phyloP scores from a whole-genome alignment of 2,888 invertebrate genomes.

The Byasa hedistus region DNA sequence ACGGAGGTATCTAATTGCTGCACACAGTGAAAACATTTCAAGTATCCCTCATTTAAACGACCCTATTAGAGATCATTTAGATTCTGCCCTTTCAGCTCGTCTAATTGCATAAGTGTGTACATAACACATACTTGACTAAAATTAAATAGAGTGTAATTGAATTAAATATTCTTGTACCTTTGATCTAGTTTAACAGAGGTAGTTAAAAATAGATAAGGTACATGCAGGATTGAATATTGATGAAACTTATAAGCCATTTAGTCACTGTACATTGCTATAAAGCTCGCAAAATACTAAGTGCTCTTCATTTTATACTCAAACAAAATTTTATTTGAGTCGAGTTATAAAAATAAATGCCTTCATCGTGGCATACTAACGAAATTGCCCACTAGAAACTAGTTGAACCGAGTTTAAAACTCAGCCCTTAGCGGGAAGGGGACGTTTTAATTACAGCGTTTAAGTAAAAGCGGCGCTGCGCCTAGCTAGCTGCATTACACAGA shows the following conservation, averaged over 20 bases:
- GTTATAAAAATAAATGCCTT: slow-evolving; percentile 26
- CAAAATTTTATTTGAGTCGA: slow-evolving; percentile 22
- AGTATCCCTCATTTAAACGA: background rate
- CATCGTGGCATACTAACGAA: slow-evolving; percentile 62
- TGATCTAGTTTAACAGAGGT: too few species aligned
- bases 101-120: too few species aligned
- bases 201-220: too few species aligned
- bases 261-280: background rate
- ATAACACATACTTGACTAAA: too few species aligned
- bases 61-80: background rate
- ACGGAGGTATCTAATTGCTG: slow-evolving; percentile 31
- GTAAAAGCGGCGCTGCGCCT: slow-evolving; percentile 76
- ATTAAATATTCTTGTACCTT: too few species aligned
- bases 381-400: slow-evolving; percentile 74
- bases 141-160: too few species aligned
- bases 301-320: slow-evolving; percentile 24
- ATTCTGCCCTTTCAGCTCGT: background rate
- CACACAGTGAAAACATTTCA: slow-evolving; percentile 16
- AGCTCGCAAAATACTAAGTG: slow-evolving; percentile 11
- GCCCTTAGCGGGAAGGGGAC: slow-evolving; percentile 67
- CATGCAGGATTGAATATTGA: background rate
- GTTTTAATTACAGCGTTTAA: slow-evolving; percentile 79
- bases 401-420: slow-evolving; percentile 74
- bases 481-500: slow-evolving; percentile 77
- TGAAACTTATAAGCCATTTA: background rate